phyloP scores from a whole-genome alignment of 2,113 vertebrate species.

The Felis catus region F.catus_Fca126_mat1.0 CM031417.1:98244501-98245000 shows the following conservation, averaged over 20 bases:
- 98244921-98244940: neutral
- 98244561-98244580: constrained; percentile 16
- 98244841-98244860: constrained; percentile 26
- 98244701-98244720: neutral
- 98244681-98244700: neutral
- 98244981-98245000: neutral
- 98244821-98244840: neutral
- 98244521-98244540: neutral
- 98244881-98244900: neutral
- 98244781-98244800: neutral
- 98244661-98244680: neutral
- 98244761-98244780: neutral
- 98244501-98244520: neutral
- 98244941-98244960: constrained; percentile 59
- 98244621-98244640: neutral
- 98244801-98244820: neutral
- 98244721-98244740: neutral
- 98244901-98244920: constrained; percentile 35
- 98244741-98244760: neutral
- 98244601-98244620: neutral
- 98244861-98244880: neutral
- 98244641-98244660: neutral
- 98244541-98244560: neutral
- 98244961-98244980: constrained; percentile 57
- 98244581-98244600: neutral